Conservation (phyloP, 2,888 invertebrate genomes). For the Pandemis corylana region DNA sequence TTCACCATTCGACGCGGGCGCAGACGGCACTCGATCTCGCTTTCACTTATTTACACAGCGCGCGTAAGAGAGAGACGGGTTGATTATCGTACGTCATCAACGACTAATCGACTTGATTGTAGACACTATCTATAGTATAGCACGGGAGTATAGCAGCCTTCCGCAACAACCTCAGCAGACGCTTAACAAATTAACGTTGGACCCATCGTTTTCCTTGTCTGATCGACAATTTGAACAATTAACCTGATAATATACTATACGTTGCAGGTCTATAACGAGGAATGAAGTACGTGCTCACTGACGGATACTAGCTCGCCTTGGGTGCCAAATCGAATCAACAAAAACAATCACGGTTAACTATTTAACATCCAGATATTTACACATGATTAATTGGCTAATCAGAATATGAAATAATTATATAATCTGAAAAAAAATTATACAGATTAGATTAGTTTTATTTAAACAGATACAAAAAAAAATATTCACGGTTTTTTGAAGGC, state of each 20-base stretch:
- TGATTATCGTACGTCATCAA: slow-evolving; percentile 58
- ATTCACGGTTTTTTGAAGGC: background rate
- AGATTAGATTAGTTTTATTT: no score
- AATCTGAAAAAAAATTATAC: background rate
- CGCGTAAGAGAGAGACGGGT: slow-evolving; percentile 57
- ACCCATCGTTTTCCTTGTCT: slow-evolving; percentile 17
- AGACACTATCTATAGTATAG: slow-evolving; percentile 37
- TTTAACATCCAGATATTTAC: background rate
- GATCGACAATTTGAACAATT: slow-evolving; percentile 24
- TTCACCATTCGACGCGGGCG: slow-evolving; percentile 79
- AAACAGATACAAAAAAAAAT: background rate
- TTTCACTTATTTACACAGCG: slow-evolving; percentile 56
- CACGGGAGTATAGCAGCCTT: slow-evolving; percentile 60
- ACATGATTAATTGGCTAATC: background rate
- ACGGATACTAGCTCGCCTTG: slow-evolving; percentile 32
- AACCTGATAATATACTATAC: slow-evolving; percentile 19
- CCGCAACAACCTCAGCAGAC: slow-evolving; percentile 63
- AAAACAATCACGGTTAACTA: slow-evolving; percentile 13
- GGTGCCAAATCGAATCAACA: slow-evolving; percentile 22
- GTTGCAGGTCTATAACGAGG: slow-evolving; percentile 20
- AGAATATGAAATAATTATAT: background rate
- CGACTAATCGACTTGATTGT: slow-evolving; percentile 61
- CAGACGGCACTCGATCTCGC: slow-evolving; percentile 64
- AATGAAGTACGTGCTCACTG: slow-evolving; percentile 29
- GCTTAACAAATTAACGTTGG: slow-evolving; percentile 43